phyloP scores from a whole-genome alignment of 2,113 vertebrate genomes.

The Halcyon malimbica region DNA sequence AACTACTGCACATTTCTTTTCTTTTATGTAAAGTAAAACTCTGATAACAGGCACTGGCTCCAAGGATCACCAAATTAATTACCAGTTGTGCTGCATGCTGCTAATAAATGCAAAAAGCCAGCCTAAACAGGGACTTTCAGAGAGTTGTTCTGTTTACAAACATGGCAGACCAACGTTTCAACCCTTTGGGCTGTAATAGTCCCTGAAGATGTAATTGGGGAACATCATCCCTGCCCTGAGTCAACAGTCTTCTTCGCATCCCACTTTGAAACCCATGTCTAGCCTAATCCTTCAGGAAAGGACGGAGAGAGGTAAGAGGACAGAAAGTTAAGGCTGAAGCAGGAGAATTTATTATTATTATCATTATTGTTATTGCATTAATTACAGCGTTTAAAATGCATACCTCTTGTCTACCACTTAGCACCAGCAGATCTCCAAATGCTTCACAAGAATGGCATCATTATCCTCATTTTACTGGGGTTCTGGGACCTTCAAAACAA shows the following conservation, averaged over 20 bases:
- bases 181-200: background rate
- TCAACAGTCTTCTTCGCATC: background rate
- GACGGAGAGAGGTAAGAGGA: background rate
- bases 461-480: background rate
- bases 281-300: background rate
- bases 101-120: background rate
- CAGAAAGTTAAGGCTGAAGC: background rate
- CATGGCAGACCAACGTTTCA: background rate
- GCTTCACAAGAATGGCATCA: background rate
- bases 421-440: background rate
- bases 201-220: background rate
- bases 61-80: constrained; percentile 4
- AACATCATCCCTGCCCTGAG: background rate
- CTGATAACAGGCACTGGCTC: background rate
- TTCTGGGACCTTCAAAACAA: background rate
- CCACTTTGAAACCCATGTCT: background rate
- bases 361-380: background rate
- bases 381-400: background rate
- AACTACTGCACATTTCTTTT: background rate
- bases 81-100: background rate
- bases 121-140: background rate
- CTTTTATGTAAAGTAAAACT: background rate
- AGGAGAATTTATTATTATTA: background rate
- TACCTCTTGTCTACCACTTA: background rate
- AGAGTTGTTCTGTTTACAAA: background rate